Percentiles rank a stretch among this genome's conserved stretches.
phyloP scores from a whole-genome alignment of 1,140 invertebrate genomes.

The Eupristina koningsbergeri region DNA sequence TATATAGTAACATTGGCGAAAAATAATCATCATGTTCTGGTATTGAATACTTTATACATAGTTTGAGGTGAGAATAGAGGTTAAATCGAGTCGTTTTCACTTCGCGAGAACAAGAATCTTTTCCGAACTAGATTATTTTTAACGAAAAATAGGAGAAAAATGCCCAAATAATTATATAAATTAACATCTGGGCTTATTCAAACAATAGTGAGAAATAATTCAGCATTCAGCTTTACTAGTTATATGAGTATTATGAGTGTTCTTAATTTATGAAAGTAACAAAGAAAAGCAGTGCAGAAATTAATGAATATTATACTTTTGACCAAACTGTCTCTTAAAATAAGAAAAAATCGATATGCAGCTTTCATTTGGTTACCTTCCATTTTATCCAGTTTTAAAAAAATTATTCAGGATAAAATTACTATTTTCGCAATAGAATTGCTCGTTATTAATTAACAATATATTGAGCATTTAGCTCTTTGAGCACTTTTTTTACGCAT shows the following conservation, averaged over 20 bases:
- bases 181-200: constrained; percentile 69
- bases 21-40: constrained; percentile 98
- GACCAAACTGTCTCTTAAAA: constrained; percentile 66
- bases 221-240: constrained; percentile 66
- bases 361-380: constrained; percentile 71
- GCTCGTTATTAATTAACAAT: constrained; percentile 35
- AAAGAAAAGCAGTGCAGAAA: constrained; percentile 37
- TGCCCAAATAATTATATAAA: constrained; percentile 53
- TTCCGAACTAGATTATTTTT: constrained; percentile 56
- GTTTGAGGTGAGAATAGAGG: constrained; percentile 77
- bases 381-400: constrained; percentile 54
- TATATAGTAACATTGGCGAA: constrained; percentile 97
- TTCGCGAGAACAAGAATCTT: constrained; percentile 48
- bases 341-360: constrained; percentile 56
- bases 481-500: constrained; percentile 49
- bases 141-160: constrained; percentile 62
- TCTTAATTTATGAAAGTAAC: constrained; percentile 66
- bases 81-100: constrained; percentile 22
- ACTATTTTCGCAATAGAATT: constrained; percentile 43
- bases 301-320: constrained; percentile 55
- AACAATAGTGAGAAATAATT: constrained; percentile 65
- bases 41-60: constrained; percentile 95
- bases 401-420: constrained; percentile 48
- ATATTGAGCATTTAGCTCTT: constrained; percentile 31
- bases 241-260: constrained; percentile 63